A percentile compares a stretch with the other conserved stretches of the same genome.
phyloP scores from a whole-genome alignment of 2,113 vertebrate genomes.

The Alouatta palliata region DNA sequence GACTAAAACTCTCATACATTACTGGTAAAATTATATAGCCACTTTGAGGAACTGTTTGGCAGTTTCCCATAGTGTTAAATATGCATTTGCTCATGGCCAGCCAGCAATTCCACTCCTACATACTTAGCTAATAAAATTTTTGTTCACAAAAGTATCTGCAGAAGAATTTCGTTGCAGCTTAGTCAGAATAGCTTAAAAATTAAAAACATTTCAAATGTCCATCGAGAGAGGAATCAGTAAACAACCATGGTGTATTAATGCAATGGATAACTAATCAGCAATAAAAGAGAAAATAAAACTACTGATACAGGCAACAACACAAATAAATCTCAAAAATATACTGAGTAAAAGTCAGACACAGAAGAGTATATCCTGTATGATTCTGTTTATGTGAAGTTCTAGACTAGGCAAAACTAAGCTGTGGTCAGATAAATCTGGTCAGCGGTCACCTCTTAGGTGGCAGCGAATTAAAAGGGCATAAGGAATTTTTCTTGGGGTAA shows the following conservation, averaged over 20 bases:
- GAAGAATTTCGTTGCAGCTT: neutral
- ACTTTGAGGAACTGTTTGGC: neutral
- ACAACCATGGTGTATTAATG: neutral
- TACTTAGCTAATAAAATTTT: neutral
- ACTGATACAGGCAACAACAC: neutral
- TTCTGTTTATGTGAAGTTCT: neutral
- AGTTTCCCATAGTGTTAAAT: neutral
- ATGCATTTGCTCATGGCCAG: neutral
- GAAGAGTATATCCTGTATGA: neutral
- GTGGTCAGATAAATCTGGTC: neutral
- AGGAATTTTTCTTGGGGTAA: neutral
- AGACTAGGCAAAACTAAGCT: neutral
- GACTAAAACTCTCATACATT: neutral
- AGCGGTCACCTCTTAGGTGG: neutral
- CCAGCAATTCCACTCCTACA: neutral
- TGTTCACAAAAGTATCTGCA: neutral
- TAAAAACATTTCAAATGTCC: neutral
- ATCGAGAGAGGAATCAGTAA: neutral
- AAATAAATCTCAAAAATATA: neutral
- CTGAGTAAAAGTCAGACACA: neutral
- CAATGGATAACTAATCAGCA: neutral
- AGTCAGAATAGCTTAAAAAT: neutral
- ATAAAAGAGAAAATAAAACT: neutral
- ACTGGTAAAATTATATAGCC: neutral
- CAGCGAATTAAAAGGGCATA: neutral